Percentiles rank a stretch among this genome's conserved stretches.
Conservation (phyloP, 2,113 vertebrate genomes). For the Parus major region DNA sequence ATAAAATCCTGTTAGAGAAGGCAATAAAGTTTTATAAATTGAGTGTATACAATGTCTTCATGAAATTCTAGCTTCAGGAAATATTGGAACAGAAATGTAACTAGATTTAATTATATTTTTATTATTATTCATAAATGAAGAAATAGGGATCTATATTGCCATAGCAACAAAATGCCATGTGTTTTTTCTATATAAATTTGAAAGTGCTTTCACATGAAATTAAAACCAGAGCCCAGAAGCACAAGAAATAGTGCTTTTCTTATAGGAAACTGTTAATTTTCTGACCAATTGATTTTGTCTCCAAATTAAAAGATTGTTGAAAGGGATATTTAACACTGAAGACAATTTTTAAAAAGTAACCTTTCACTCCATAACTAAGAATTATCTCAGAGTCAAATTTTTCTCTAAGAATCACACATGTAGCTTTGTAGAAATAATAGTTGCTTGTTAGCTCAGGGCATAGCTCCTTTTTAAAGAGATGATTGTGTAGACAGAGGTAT, state of each 20-base stretch:
- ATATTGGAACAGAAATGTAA: slow-evolving; percentile 12
- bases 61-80: slow-evolving; percentile 13
- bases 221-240: not conserved
- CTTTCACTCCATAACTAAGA: not conserved
- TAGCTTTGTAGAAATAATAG: not conserved
- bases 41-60: not conserved
- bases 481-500: not conserved
- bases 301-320: not conserved
- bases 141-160: not conserved
- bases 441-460: not conserved
- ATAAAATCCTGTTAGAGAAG: not conserved
- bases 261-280: slow-evolving; percentile 13
- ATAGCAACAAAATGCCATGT: slow-evolving; percentile 5
- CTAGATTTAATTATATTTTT: slow-evolving; percentile 22
- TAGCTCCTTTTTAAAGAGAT: not conserved
- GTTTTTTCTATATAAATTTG: slow-evolving; percentile 45
- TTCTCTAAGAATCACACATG: not conserved
- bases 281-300: not conserved
- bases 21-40: slow-evolving; percentile 17
- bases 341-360: not conserved
- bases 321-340: not conserved
- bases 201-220: slow-evolving; percentile 20
- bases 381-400: not conserved
- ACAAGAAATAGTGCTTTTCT: not conserved
- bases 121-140: slow-evolving; percentile 21